These are phyloP conservation scores for Cephalopterus ornatus DNA, from an alignment of 2,113 vertebrate species.

Conservation along the genomic window DNA sequence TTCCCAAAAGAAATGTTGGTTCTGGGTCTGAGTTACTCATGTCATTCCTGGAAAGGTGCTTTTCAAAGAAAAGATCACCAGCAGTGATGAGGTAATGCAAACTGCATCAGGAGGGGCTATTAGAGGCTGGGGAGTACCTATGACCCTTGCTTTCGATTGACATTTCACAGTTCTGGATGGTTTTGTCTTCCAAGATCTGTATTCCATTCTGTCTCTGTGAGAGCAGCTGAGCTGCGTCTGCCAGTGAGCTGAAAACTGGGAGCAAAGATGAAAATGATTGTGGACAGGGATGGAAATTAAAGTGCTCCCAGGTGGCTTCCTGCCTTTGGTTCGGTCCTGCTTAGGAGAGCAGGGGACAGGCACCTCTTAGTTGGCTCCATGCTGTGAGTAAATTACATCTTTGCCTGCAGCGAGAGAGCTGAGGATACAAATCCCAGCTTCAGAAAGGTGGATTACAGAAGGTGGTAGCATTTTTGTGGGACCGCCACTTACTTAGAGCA, in stretches of 20 bases:
- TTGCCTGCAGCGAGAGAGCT: not conserved
- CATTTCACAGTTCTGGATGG: not conserved
- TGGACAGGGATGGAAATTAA: not conserved
- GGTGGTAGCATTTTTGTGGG: not conserved
- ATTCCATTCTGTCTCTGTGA: not conserved
- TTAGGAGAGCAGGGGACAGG: not conserved
- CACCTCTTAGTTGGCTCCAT: not conserved
- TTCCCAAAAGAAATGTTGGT: not conserved
- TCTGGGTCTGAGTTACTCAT: not conserved
- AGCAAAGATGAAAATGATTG: not conserved
- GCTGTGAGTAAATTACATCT: not conserved
- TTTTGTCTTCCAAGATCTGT: not conserved
- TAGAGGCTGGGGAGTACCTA: not conserved
- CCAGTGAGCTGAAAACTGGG: not conserved
- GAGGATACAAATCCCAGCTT: not conserved
- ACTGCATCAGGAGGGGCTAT: not conserved
- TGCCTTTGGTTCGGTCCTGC: not conserved
- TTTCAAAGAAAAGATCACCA: not conserved
- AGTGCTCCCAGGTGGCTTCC: not conserved
- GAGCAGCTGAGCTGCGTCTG: not conserved
- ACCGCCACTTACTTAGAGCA: not conserved
- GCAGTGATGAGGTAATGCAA: not conserved
- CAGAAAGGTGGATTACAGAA: not conserved
- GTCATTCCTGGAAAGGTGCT: not conserved
- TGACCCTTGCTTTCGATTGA: not conserved